Conservation (phyloP, 2,113 vertebrate genomes). For the Condylura cristata region DNA sequence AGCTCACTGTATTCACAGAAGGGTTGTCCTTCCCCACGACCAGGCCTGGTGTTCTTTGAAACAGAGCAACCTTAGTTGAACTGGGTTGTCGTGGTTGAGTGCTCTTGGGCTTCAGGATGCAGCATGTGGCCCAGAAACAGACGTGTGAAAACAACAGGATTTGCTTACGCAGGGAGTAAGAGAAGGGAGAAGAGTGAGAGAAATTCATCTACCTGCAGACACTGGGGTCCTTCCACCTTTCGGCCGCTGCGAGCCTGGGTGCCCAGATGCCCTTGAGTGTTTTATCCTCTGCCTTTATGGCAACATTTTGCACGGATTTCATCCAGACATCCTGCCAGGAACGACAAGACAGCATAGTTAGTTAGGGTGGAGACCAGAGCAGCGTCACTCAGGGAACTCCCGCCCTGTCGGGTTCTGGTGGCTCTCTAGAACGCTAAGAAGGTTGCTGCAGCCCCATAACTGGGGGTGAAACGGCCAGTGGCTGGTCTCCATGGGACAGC, state of each 20-base stretch:
- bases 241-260: not conserved
- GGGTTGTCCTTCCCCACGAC: fast-evolving
- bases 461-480: not conserved
- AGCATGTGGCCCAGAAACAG: too few relatives aligned
- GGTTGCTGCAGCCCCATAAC: not conserved
- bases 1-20: not conserved
- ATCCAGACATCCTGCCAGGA: not conserved
- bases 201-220: not conserved
- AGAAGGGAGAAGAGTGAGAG: too few relatives aligned
- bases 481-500: not conserved
- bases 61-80: too few relatives aligned
- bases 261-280: not conserved
- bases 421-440: not conserved
- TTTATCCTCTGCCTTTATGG: not conserved
- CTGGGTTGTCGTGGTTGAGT: too few relatives aligned
- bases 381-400: not conserved
- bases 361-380: not conserved
- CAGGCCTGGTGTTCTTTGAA: too few relatives aligned
- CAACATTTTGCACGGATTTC: not conserved
- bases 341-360: not conserved
- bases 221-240: not conserved
- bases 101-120: too few relatives aligned
- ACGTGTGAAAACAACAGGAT: too few relatives aligned
- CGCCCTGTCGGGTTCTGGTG: not conserved
- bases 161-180: too few relatives aligned